A percentile compares a stretch with the other conserved stretches of the same genome.
These are phyloP conservation scores for Cephus sareptanus DNA, from an alignment of 2,888 invertebrate genomes.

Conservation along the genomic window DNA sequence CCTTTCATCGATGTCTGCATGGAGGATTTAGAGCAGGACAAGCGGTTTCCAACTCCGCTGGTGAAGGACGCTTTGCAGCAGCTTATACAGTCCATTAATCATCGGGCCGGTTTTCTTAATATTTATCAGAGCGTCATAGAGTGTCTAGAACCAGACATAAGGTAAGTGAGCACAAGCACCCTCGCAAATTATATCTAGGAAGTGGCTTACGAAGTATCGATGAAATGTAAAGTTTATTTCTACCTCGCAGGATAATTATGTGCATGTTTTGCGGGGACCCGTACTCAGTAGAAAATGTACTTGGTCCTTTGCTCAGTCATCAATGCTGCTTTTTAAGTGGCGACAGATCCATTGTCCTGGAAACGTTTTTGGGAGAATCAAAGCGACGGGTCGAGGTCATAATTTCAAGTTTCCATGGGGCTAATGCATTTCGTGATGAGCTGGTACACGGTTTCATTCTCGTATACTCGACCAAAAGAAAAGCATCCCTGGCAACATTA, in stretches of 20 bases:
- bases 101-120: constrained; percentile 80
- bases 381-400: constrained; percentile 92
- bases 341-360: constrained; percentile 88
- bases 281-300: constrained; percentile 88
- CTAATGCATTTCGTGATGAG: constrained; percentile 90
- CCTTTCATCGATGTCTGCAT: constrained; percentile 85
- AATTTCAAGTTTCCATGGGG: constrained; percentile 94
- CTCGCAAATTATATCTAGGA: background rate
- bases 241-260: constrained; percentile 80
- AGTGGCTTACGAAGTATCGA: background rate
- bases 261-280: constrained; percentile 98
- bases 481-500: constrained; percentile 92
- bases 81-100: constrained; percentile 81
- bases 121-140: constrained; percentile 81
- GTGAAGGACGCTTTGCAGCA: constrained; percentile 81
- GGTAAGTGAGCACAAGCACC: constrained; percentile 65
- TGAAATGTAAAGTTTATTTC: background rate
- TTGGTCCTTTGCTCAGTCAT: constrained; percentile 88
- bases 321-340: constrained; percentile 88
- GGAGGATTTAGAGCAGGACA: constrained; percentile 67
- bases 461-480: constrained; percentile 93
- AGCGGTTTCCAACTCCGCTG: constrained; percentile 73
- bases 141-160: constrained; percentile 85
- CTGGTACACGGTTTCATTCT: constrained; percentile 95
- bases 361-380: constrained; percentile 91